phyloP scores from a whole-genome alignment of 2,113 vertebrate species.

The Nestor notabilis region DNA sequence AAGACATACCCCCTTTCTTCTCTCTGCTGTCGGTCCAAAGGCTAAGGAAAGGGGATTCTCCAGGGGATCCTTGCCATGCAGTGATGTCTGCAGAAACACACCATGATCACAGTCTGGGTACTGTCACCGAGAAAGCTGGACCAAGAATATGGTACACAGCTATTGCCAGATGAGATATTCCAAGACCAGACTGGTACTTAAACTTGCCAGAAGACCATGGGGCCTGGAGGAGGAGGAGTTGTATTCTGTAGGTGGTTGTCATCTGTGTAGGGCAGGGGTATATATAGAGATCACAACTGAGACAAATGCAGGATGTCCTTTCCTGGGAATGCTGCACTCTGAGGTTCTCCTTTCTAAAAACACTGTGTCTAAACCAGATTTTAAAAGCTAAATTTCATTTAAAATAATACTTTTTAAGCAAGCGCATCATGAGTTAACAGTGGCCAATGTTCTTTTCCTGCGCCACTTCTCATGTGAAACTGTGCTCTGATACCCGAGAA shows the following conservation, averaged over 20 bases:
- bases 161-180: background rate
- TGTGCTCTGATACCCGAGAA: background rate
- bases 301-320: background rate
- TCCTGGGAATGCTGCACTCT: background rate
- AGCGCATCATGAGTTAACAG: background rate
- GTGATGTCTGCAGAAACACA: background rate
- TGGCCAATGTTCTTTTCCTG: background rate
- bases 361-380: background rate
- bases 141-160: background rate
- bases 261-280: background rate
- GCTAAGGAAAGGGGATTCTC: background rate
- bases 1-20: background rate
- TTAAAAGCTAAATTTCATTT: background rate
- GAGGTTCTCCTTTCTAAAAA: background rate
- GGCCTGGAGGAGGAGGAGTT: background rate
- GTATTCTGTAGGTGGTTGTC: background rate
- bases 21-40: background rate
- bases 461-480: background rate
- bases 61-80: background rate
- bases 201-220: background rate
- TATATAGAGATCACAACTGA: background rate
- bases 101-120: fast-evolving
- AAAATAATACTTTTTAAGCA: background rate
- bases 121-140: background rate
- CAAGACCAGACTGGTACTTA: background rate